phyloP scores from a whole-genome alignment of 2,113 vertebrate genomes.

The Sciurus niger region DNA sequence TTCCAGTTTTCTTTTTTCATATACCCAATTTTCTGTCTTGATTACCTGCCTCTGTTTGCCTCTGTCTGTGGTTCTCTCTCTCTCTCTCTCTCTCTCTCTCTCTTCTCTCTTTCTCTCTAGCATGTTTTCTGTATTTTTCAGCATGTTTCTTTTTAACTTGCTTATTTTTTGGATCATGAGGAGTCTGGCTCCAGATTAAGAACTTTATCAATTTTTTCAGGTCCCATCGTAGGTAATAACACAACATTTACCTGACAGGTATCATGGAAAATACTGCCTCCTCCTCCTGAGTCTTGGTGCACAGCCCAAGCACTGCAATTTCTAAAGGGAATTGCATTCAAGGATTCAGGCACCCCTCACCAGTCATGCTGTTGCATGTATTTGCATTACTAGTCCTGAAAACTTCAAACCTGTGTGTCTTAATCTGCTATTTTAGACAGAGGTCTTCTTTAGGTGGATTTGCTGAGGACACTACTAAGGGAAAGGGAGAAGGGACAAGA shows the following conservation, averaged over 20 bases:
- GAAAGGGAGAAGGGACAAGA: fast-evolving
- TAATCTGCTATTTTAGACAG: not conserved
- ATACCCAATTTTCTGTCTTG: not conserved
- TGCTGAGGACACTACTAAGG: not conserved
- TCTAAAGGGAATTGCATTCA: not conserved
- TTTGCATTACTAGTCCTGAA: not conserved
- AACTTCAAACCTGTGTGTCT: not conserved
- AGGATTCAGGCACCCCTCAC: not conserved
- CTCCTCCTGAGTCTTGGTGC: not conserved
- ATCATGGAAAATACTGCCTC: not conserved
- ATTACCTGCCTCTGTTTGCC: not conserved
- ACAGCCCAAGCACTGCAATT: not conserved
- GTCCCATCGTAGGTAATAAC: not conserved
- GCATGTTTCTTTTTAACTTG: not conserved
- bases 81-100: too few species aligned
- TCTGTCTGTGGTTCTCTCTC: not conserved
- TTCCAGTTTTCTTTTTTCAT: not conserved
- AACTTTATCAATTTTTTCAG: not conserved
- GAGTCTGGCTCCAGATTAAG: not conserved
- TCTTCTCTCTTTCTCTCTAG: too few species aligned
- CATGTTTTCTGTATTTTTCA: not conserved
- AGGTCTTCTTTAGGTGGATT: not conserved
- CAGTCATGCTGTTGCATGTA: not conserved
- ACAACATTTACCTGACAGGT: not conserved
- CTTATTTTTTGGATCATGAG: not conserved